Conservation (phyloP, 1,140 invertebrate species). For the Leptopilina boulardi region DNA sequence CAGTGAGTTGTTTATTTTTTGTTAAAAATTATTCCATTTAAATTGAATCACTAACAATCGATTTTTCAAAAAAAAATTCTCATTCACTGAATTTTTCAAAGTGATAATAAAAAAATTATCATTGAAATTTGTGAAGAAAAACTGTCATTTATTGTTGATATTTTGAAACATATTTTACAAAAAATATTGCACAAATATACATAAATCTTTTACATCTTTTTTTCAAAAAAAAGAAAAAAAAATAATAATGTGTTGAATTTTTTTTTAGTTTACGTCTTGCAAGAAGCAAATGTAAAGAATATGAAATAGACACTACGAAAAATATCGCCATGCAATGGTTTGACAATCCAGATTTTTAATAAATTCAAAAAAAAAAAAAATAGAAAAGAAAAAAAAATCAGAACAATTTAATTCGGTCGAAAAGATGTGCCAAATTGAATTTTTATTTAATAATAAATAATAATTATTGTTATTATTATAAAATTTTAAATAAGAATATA, state of each 20-base stretch:
- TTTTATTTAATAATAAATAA: neutral
- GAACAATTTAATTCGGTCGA: neutral
- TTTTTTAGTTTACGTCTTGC: conserved; percentile 72
- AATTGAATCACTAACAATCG: too few relatives aligned
- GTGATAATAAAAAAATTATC: too few relatives aligned
- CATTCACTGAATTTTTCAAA: too few relatives aligned
- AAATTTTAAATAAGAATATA: too few relatives aligned
- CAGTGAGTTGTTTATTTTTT: conserved; percentile 64
- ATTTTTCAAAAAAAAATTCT: too few relatives aligned
- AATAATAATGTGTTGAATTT: conserved; percentile 55
- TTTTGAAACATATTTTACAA: too few relatives aligned
- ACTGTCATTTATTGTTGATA: too few relatives aligned
- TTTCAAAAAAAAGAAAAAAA: conserved; percentile 37
- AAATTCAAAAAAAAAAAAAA: too few relatives aligned
- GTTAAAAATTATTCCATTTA: too few relatives aligned
- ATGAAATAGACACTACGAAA: conserved; percentile 72
- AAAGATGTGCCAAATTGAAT: neutral
- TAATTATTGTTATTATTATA: too few relatives aligned
- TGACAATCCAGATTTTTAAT: conserved; percentile 75
- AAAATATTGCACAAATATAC: neutral
- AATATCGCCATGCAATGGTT: conserved; percentile 78
- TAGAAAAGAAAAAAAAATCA: neutral
- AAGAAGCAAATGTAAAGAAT: conserved; percentile 74
- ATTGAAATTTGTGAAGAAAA: too few relatives aligned
- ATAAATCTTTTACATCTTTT: too few relatives aligned